Evolutionary conservation across 2,113 vertebrate genomes (phyloP).

Genomic region (Ginglymostoma cirratum): DNA sequence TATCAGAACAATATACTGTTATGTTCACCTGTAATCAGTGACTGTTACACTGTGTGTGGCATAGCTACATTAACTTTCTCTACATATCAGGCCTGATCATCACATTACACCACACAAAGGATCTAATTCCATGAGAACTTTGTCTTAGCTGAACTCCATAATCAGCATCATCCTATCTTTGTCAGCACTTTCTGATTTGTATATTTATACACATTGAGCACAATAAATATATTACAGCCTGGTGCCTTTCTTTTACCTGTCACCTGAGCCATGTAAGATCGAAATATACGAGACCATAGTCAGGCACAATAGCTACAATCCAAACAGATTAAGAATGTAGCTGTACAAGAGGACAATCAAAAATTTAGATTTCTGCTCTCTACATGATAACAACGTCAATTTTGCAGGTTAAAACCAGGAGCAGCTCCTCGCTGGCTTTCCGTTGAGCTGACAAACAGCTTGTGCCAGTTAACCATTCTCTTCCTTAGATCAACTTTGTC

Average conservation of each 20-base stretch:
- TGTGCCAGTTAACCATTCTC: constrained; percentile 97
- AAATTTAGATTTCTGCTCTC: constrained; percentile 41
- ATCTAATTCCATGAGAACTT: background rate
- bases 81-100: background rate
- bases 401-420: constrained; percentile 50
- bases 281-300: background rate
- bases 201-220: constrained; percentile 4
- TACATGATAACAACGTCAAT: constrained; percentile 38
- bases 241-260: background rate
- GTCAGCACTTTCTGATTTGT: background rate
- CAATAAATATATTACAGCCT: no score
- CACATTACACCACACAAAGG: background rate
- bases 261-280: background rate
- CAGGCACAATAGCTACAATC: background rate
- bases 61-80: background rate
- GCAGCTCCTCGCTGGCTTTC: constrained; percentile 65
- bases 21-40: background rate
- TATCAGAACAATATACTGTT: background rate
- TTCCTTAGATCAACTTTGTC: constrained; percentile 99
- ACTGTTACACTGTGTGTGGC: background rate
- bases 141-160: background rate
- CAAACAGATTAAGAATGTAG: constrained; percentile 46
- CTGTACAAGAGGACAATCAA: constrained; percentile 50
- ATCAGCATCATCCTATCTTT: background rate
- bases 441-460: constrained; percentile 81